Evolutionary conservation across 2,113 vertebrate species (phyloP).

Genomic region (Lipotes vexillifer): DNA sequence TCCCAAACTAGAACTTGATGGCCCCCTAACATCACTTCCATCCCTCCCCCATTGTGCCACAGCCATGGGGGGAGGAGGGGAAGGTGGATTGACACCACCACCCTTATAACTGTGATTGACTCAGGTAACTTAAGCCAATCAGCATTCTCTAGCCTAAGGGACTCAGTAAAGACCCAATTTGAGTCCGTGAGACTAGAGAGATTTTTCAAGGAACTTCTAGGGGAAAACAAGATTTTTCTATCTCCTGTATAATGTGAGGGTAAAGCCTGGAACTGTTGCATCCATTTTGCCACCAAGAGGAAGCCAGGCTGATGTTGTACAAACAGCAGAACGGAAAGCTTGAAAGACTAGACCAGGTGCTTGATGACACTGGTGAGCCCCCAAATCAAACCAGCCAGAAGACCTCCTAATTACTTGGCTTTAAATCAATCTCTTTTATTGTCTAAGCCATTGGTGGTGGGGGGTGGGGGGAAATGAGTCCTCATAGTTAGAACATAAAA

Average conservation of each 20-base stretch:
- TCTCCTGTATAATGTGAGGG: background rate
- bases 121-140: background rate
- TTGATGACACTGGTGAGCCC: background rate
- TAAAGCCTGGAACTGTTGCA: background rate
- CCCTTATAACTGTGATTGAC: background rate
- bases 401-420: background rate
- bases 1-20: background rate
- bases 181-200: background rate
- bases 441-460: background rate
- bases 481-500: background rate
- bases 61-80: rapidly evolving
- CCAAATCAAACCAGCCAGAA: background rate
- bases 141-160: background rate
- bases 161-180: background rate
- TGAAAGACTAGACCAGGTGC: background rate
- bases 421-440: background rate
- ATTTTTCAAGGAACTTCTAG: background rate
- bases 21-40: background rate
- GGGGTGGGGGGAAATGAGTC: background rate
- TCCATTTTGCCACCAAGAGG: background rate
- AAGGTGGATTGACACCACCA: too few relatives aligned
- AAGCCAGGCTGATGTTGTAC: background rate
- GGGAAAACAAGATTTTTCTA: background rate
- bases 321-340: background rate
- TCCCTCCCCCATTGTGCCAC: too few relatives aligned